Evolutionary conservation across 1,140 invertebrate species (phyloP), one percentile per base, ranked within the genome.

Genomic region (Araneus ventricosus): DNA sequence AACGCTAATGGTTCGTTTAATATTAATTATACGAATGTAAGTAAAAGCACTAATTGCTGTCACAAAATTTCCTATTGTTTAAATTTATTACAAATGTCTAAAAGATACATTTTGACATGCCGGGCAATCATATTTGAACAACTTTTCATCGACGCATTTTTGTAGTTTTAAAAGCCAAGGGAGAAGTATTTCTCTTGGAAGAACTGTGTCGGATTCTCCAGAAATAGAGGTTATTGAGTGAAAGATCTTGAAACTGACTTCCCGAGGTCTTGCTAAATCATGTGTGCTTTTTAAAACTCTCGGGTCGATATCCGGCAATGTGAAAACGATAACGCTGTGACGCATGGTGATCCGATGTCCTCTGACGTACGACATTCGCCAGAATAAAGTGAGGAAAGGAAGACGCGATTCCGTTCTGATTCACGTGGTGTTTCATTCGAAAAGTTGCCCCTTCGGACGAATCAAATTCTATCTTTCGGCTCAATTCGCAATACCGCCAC

Each of bases 331-430:
- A 37, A 34, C 70, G 17, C 27, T 17, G 30, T 75, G 70, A 75
- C 30, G 70, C 70, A 17, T 30, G 17, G 4, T 75, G 0, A 75
- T 75, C 70, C 10, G n/a, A 8, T 34, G 70, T 30, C 34, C 70
- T 75, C 8, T 75, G 70, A 75, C 34, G 70, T 34, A 20, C 70
- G 67, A 75, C 30, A 34, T 27, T 75, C 67, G 30, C 67, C 17
- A 30, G 67, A 75, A 75, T 30, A 75, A 17, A 34, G 34, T 37
- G 70, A 75, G 70, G 70, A 75, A 75, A 34, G 63, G 70, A 75
- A 17, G 70, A 37, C 7, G 37, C 20, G 70, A 75, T 22, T 75
- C 27, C 70, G 70, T 37, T 75, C 70, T 37, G 70, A 75, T 75
- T 75, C 70, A 37, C 8, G 17, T 1, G 27, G 70, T 27, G 63